Evolutionary conservation across 2,888 invertebrate genomes (phyloP).

Genomic region (Eristalis arbustorum): DNA sequence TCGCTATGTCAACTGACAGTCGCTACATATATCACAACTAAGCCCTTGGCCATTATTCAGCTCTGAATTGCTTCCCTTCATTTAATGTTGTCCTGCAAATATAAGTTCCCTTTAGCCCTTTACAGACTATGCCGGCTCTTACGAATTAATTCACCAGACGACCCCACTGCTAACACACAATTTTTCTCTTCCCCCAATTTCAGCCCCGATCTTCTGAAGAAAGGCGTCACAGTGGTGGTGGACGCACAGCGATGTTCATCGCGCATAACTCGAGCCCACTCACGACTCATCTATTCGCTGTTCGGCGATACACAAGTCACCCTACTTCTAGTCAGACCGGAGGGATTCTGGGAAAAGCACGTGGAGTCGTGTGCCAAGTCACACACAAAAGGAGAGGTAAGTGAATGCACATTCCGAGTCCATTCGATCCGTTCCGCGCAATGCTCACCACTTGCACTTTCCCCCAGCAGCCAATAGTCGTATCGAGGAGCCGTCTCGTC

Average conservation of each 20-base stretch:
- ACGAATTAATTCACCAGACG: no score
- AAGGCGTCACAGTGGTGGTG: slow-evolving; percentile 84
- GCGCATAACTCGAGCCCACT: slow-evolving; percentile 83
- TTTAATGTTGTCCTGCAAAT: background rate
- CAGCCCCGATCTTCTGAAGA: slow-evolving; percentile 76
- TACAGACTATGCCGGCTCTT: background rate
- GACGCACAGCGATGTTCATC: slow-evolving; percentile 85
- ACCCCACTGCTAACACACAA: background rate
- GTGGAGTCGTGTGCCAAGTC: slow-evolving; percentile 86
- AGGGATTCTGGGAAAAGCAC: slow-evolving; percentile 89
- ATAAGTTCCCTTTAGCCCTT: background rate
- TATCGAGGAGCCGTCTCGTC: slow-evolving; percentile 85
- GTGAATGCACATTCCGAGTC: slow-evolving; percentile 8
- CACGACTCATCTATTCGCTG: slow-evolving; percentile 82
- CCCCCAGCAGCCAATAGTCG: slow-evolving; percentile 86
- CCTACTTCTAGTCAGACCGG: slow-evolving; percentile 86
- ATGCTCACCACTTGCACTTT: slow-evolving; percentile 1
- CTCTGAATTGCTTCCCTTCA: no score
- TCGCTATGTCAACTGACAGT: no score
- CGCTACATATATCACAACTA: no score
- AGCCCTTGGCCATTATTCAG: no score
- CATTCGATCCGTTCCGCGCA: background rate
- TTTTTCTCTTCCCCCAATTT: background rate
- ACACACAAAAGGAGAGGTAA: slow-evolving; percentile 83
- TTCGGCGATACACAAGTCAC: slow-evolving; percentile 81